Conservation (phyloP, 1,140 invertebrate genomes). For the Melanaphis sacchari region DNA sequence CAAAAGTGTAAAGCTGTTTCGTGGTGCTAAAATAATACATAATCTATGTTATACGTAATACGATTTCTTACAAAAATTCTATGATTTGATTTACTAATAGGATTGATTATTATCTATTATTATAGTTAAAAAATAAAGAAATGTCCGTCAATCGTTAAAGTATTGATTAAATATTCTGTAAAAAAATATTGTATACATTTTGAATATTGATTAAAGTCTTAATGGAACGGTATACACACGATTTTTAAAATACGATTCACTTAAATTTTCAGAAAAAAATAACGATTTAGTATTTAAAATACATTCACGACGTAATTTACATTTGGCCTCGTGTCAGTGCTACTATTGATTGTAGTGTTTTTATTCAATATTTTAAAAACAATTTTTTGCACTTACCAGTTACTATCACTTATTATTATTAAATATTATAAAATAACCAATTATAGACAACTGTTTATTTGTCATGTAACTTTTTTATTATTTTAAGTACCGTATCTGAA, state of each 20-base stretch:
- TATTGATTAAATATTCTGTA: not conserved
- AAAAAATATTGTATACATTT: not conserved
- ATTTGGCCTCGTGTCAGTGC: not conserved
- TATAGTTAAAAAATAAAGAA: not conserved
- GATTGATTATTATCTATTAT: not conserved
- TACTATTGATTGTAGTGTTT: not conserved
- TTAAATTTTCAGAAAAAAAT: not conserved
- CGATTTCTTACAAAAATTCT: not conserved
- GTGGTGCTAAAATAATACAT: slow-evolving; percentile 69
- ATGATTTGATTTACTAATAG: not conserved
- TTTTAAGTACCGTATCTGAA: no score
- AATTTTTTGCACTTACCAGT: not conserved
- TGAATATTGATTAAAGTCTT: not conserved
- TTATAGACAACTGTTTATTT: no score
- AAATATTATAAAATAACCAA: not conserved
- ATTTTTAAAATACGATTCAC: not conserved
- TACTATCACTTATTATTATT: not conserved
- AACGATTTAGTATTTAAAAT: not conserved
- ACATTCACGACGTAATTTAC: not conserved
- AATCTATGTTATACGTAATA: not conserved
- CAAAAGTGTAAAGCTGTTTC: slow-evolving; percentile 97
- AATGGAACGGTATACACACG: not conserved
- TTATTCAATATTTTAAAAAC: not conserved
- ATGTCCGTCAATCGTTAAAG: not conserved
- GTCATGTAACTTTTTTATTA: no score